Percentiles rank a stretch among this genome's conserved stretches.
These are phyloP conservation scores for Piezodorus guildinii DNA, from an alignment of 1,140 invertebrate species.

Conservation along the genomic window DNA sequence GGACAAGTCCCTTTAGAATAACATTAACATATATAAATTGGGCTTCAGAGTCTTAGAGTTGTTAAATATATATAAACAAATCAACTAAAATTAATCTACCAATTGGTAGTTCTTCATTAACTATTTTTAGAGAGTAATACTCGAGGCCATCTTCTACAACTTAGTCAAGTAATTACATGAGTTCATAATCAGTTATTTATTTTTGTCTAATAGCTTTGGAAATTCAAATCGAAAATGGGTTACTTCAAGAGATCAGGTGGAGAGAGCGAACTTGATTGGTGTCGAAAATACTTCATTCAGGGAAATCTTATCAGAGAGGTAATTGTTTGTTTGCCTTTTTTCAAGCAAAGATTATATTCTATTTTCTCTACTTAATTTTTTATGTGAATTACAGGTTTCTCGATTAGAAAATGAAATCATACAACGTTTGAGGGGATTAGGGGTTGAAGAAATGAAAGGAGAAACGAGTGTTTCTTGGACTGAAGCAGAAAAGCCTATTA, in stretches of 20 bases:
- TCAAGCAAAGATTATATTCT: not conserved
- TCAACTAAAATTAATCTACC: no score
- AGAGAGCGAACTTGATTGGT: slow-evolving; percentile 52
- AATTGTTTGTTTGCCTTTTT: not conserved
- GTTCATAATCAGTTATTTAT: no score
- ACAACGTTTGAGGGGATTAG: not conserved
- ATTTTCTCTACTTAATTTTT: not conserved
- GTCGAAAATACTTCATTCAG: slow-evolving; percentile 56
- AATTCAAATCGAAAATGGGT: slow-evolving; percentile 12
- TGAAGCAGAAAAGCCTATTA: slow-evolving; percentile 15
- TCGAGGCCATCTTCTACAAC: no score
- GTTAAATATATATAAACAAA: no score
- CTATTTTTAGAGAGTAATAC: no score
- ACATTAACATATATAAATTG: no score
- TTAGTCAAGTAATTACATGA: no score
- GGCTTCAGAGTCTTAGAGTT: no score
- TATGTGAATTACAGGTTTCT: slow-evolving; percentile 1
- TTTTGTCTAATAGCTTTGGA: slow-evolving; percentile 17
- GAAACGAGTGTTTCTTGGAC: slow-evolving; percentile 7
- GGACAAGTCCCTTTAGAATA: no score
- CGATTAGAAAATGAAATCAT: slow-evolving; percentile 12
- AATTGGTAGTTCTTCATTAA: no score
- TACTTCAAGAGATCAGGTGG: slow-evolving; percentile 25
- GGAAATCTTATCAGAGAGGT: slow-evolving; percentile 59
- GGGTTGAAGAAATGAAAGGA: slow-evolving; percentile 5